These are phyloP conservation scores for Tolypeutes matacus DNA, from an alignment of 2,797 vertebrate genomes.

Conservation along the genomic window DNA sequence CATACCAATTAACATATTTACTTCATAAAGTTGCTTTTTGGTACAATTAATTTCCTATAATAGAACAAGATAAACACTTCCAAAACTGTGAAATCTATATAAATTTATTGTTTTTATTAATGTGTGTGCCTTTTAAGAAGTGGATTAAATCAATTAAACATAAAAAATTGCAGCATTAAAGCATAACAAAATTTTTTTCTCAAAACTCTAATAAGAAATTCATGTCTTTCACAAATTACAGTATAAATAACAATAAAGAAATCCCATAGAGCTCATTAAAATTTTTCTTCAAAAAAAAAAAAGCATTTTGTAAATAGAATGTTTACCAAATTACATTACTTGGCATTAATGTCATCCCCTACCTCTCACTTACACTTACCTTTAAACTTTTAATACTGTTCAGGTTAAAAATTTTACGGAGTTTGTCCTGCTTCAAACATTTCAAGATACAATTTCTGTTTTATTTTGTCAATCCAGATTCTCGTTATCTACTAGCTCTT, in stretches of 20 bases:
- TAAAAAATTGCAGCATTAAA: constrained; percentile 67
- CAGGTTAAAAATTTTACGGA: neutral
- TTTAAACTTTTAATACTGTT: neutral
- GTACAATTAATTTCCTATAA: constrained; percentile 56
- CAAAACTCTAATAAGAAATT: constrained; percentile 43
- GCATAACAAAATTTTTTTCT: constrained; percentile 59
- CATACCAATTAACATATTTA: constrained; percentile 47
- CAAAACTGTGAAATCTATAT: constrained; percentile 62
- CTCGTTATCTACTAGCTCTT: neutral
- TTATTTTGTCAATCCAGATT: neutral
- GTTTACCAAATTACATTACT: constrained; percentile 1
- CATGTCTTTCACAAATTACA: neutral
- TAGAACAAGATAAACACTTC: constrained; percentile 54
- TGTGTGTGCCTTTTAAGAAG: constrained; percentile 64
- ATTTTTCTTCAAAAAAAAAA: constrained; percentile 53
- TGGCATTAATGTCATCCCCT: neutral
- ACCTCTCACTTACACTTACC: neutral
- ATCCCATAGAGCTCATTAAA: neutral
- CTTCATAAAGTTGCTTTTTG: constrained; percentile 23
- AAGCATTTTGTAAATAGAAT: constrained; percentile 4
- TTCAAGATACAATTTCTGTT: neutral
- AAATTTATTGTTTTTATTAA: constrained; percentile 57
- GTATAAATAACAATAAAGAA: constrained; percentile 65
- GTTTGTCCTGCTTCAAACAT: neutral
- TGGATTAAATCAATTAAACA: constrained; percentile 77